phyloP scores from a whole-genome alignment of 2,888 invertebrate species.

The Thelaira solivaga region DNA sequence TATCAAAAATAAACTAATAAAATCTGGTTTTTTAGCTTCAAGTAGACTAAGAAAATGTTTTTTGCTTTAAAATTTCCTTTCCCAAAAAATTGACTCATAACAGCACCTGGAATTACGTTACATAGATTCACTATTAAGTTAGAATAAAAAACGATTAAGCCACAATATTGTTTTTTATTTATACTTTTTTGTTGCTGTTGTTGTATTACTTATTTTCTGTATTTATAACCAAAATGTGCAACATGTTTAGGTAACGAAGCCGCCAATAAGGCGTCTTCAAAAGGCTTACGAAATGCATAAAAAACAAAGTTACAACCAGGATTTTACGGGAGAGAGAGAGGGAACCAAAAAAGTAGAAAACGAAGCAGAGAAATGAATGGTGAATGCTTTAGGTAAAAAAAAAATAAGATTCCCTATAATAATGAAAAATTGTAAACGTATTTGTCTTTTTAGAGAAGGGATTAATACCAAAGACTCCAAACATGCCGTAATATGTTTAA shows the following conservation, averaged over 20 bases:
- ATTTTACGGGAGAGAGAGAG: not conserved
- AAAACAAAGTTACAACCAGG: not conserved
- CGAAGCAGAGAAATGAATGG: not conserved
- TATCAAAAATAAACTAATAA: too few species aligned
- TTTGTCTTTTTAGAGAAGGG: constrained; percentile 57
- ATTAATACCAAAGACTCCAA: constrained; percentile 53
- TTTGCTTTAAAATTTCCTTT: too few species aligned
- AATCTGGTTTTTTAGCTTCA: too few species aligned
- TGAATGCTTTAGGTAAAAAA: constrained; percentile 16
- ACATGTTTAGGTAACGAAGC: constrained; percentile 59
- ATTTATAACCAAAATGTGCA: constrained; percentile 50
- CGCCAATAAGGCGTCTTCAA: constrained; percentile 61
- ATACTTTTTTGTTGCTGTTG: not conserved
- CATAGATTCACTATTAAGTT: constrained; percentile 44
- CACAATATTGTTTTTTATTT: constrained; percentile 41
- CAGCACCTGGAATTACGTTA: too few species aligned
- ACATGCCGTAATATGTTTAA: constrained; percentile 57
- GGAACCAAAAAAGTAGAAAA: not conserved
- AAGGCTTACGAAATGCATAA: constrained; percentile 15
- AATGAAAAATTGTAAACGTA: constrained; percentile 62
- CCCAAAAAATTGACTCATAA: too few species aligned
- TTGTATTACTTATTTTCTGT: constrained; percentile 10
- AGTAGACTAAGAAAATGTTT: too few species aligned
- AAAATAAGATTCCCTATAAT: constrained; percentile 54
- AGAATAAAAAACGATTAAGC: constrained; percentile 60